Base-by-base conservation (phyloP, 2,797 vertebrate species). In the Synaphobranchus kaupii region DNA sequence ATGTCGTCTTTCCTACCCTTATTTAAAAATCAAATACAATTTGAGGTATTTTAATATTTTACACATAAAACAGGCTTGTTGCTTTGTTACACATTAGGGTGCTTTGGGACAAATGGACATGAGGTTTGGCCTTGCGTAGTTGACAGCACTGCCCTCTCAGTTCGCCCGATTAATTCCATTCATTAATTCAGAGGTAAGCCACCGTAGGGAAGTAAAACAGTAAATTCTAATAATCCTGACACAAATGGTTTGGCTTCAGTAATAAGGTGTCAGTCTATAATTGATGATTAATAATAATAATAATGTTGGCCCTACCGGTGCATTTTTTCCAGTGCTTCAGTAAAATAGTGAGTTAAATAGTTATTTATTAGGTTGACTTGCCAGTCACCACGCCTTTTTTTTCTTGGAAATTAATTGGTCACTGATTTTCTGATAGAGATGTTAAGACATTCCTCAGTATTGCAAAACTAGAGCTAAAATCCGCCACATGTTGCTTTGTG, bases 21-120 rank as follows among this genome's bases (percentile, higher is more conserved):
- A 48, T 81, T 50, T 48, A 22, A 50, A n/a, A n/a, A 78, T 17
- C 22, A 48, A 25, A 50, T 50, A 48, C 47, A 50, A 25, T 44
- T 78, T 81, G 78, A 81, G 78, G 78, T 81, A 81, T 81, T 81
- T 81, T 50, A 50, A 47, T 81, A 81, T 81, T 81, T 81, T 50
- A 50, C 1, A 50, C 78, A 4, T 58, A 58, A 12, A 50, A 81
- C 28, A 28, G 8, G 73, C 6, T 20, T 34, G 31, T 22, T 78
- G 34, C 34, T 39, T 78, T 78, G 13, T 39, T 78, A 39, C 10
- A 48, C 44, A 48, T n/a, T n/a, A 81, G 47, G 47, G 25, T 48
- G 47, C 47, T 81, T 81, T 81, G 22, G 22, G 78, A 81, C 47
- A 12, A 25, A 81, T 50, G 78, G 25, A 50, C 44, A 47, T 25